Percentiles rank a stretch among this genome's conserved stretches.
These are phyloP conservation scores for Drosophila quadrilineata DNA, from an alignment of 1,140 invertebrate genomes.

Conservation along the genomic window DNA sequence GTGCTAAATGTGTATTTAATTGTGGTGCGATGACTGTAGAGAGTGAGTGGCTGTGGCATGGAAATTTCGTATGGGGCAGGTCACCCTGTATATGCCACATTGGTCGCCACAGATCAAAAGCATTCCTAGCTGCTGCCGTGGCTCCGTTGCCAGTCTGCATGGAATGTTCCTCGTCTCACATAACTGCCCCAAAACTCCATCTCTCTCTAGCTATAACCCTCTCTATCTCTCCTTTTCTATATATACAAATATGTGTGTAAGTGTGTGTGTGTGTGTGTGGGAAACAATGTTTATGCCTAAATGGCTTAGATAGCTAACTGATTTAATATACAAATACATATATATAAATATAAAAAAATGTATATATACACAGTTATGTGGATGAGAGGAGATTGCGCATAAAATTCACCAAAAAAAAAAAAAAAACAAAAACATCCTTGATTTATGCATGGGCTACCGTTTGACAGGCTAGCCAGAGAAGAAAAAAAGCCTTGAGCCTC, in stretches of 20 bases:
- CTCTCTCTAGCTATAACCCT: slow-evolving; percentile 3
- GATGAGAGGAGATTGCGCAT: slow-evolving; percentile 21
- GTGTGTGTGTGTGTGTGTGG: slow-evolving; percentile 45
- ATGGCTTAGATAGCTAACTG: slow-evolving; percentile 60
- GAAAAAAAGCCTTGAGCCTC: neutral
- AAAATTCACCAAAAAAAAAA: slow-evolving; percentile 51
- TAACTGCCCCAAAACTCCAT: too few species aligned
- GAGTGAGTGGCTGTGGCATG: too few species aligned
- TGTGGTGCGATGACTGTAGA: slow-evolving; percentile 32
- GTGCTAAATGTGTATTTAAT: slow-evolving; percentile 32
- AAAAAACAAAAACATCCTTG: too few species aligned
- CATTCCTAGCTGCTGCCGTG: slow-evolving; percentile 72
- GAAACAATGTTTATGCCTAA: slow-evolving; percentile 72
- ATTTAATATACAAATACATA: too few species aligned
- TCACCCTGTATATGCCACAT: slow-evolving; percentile 61
- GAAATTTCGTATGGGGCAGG: slow-evolving; percentile 19
- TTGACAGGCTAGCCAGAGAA: slow-evolving; percentile 63
- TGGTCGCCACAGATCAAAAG: slow-evolving; percentile 66
- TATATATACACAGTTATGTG: too few species aligned
- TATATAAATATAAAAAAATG: too few species aligned
- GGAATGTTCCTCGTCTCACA: slow-evolving; percentile 62
- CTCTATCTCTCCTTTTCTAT: slow-evolving; percentile 17
- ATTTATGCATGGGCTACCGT: slow-evolving; percentile 76
- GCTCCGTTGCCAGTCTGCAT: slow-evolving; percentile 35
- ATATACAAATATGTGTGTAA: slow-evolving; percentile 2